Percentiles rank a stretch among this genome's conserved stretches.
phyloP scores from a whole-genome alignment of 1,140 invertebrate genomes.

The Diachasma alloeum region DNA sequence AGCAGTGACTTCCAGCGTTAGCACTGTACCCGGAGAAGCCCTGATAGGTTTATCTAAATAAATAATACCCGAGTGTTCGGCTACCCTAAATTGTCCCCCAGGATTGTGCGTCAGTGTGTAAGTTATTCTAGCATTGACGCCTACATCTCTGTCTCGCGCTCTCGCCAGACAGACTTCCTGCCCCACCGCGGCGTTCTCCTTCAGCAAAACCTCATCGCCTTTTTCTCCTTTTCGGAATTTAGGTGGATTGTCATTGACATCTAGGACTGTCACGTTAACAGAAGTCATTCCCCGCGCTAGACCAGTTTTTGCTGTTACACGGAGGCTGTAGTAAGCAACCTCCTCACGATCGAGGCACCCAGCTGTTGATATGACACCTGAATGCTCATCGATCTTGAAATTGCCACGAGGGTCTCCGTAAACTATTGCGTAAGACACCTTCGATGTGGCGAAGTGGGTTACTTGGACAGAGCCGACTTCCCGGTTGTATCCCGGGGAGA shows the following conservation, averaged over 20 bases:
- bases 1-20: constrained; percentile 82
- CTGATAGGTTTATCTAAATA: constrained; percentile 82
- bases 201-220: constrained; percentile 75
- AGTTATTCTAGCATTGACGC: constrained; percentile 81
- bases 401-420: constrained; percentile 81
- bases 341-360: constrained; percentile 86
- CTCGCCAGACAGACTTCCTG: constrained; percentile 88
- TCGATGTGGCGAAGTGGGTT: constrained; percentile 59
- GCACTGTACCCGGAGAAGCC: constrained; percentile 71
- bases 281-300: constrained; percentile 75
- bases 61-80: constrained; percentile 85
- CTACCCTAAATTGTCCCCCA: constrained; percentile 82
- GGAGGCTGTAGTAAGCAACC: constrained; percentile 78
- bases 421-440: constrained; percentile 81
- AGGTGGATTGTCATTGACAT: constrained; percentile 93
- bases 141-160: constrained; percentile 85
- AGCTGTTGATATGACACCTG: constrained; percentile 81
- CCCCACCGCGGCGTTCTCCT: constrained; percentile 90
- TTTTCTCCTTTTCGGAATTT: constrained; percentile 77
- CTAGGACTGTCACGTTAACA: constrained; percentile 85
- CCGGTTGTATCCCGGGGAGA: constrained; percentile 67
- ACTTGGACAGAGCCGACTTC: constrained; percentile 82
- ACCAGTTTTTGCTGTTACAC: constrained; percentile 76
- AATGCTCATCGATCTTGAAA: constrained; percentile 82
- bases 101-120: constrained; percentile 84